These are phyloP conservation scores for Nesidiocoris tenuis DNA, from an alignment of 2,888 invertebrate genomes.

Conservation along the genomic window DNA sequence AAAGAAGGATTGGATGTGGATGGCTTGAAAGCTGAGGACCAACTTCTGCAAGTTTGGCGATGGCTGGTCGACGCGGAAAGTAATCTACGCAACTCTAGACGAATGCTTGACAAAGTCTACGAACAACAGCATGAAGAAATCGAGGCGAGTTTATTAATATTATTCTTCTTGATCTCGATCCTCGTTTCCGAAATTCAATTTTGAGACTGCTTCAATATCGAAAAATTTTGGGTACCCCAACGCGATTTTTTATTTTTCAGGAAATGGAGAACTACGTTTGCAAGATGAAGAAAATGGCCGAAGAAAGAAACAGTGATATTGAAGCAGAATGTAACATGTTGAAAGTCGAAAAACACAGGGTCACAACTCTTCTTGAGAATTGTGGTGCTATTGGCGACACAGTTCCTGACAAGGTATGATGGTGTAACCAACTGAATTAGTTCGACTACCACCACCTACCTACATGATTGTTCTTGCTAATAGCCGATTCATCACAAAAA, in stretches of 20 bases:
- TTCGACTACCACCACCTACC: too few species aligned
- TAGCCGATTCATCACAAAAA: too few species aligned
- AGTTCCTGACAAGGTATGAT: slow-evolving; percentile 43
- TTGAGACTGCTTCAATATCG: too few species aligned
- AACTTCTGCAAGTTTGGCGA: slow-evolving; percentile 55
- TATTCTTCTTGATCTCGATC: too few species aligned
- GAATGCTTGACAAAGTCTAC: slow-evolving; percentile 55
- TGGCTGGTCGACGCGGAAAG: slow-evolving; percentile 56
- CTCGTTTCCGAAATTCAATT: too few species aligned
- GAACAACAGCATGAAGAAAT: slow-evolving; percentile 55
- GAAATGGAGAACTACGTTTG: slow-evolving; percentile 56
- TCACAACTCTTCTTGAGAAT: slow-evolving; percentile 21
- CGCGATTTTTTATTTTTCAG: slow-evolving; percentile 50
- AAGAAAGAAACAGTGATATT: slow-evolving; percentile 53
- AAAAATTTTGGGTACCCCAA: too few species aligned
- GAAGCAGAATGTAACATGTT: slow-evolving; percentile 52
- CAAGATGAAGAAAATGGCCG: slow-evolving; percentile 54
- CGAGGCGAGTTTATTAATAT: slow-evolving; percentile 53
- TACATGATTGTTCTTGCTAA: too few species aligned
- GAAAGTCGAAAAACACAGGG: slow-evolving; percentile 51
- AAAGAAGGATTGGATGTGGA: slow-evolving; percentile 55
- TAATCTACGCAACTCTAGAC: slow-evolving; percentile 54
- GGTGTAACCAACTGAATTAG: neutral
- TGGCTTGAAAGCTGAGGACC: slow-evolving; percentile 52
- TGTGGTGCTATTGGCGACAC: slow-evolving; percentile 15